phyloP scores from a whole-genome alignment of 2,888 invertebrate genomes.

The Gnatocerus cornutus region DNA sequence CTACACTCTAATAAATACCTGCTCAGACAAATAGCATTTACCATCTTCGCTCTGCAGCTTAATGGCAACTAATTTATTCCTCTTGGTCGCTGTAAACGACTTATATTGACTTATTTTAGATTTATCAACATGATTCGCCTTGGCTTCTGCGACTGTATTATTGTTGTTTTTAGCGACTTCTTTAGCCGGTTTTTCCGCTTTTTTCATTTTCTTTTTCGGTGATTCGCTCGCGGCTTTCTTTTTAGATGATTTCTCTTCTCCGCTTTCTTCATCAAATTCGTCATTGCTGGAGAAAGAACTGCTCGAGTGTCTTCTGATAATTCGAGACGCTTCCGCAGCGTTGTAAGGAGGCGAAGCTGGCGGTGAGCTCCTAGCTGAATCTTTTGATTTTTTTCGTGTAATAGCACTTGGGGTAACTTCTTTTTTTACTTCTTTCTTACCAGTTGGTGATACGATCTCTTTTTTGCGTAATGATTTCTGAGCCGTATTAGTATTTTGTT shows the following conservation, averaged over 20 bases:
- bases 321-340: slow-evolving; percentile 85
- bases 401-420: slow-evolving; percentile 46
- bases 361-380: slow-evolving; percentile 70
- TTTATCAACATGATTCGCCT: slow-evolving; percentile 34
- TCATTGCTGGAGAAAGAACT: slow-evolving; percentile 80
- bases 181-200: slow-evolving; percentile 19
- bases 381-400: slow-evolving; percentile 68
- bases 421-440: slow-evolving; percentile 69
- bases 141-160: slow-evolving; percentile 29
- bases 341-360: slow-evolving; percentile 77
- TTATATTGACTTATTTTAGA: slow-evolving; percentile 52
- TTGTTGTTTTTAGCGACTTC: slow-evolving; percentile 33
- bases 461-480: slow-evolving; percentile 72
- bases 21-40: slow-evolving; percentile 56
- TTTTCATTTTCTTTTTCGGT: slow-evolving; percentile 47
- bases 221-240: slow-evolving; percentile 45
- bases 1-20: too few species aligned
- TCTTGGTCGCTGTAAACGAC: slow-evolving; percentile 59
- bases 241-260: slow-evolving; percentile 65
- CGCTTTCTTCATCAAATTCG: slow-evolving; percentile 69
- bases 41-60: slow-evolving; percentile 57
- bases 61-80: slow-evolving; percentile 58
- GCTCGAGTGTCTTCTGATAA: slow-evolving; percentile 87
- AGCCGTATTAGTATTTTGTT: slow-evolving; percentile 67
- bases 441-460: slow-evolving; percentile 66